These are phyloP conservation scores for Phrynocephalus guinanensis DNA, from an alignment of 2,797 vertebrate genomes.

Conservation along the genomic window DNA sequence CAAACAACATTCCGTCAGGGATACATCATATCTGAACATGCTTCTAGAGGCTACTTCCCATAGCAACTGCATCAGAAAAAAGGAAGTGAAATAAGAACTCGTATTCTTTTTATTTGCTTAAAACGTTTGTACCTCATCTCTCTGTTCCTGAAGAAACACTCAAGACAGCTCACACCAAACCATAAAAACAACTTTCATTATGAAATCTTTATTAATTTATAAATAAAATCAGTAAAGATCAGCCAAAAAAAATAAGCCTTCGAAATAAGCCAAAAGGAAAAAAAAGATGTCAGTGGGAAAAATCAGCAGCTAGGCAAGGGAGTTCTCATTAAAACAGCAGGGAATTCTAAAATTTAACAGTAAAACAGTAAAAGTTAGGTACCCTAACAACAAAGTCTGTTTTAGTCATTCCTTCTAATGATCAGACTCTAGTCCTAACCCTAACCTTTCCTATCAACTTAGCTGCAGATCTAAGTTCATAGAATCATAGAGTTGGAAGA, in stretches of 20 bases:
- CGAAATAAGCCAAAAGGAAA: too few species aligned
- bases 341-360: not conserved
- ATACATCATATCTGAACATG: not conserved
- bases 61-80: not conserved
- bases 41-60: not conserved
- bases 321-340: not conserved
- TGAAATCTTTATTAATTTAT: not conserved
- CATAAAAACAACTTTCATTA: not conserved
- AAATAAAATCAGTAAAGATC: not conserved
- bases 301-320: not conserved
- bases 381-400: too few species aligned
- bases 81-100: not conserved
- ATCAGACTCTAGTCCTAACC: too few species aligned
- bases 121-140: not conserved
- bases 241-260: too few species aligned
- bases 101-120: not conserved
- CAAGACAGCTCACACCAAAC: not conserved
- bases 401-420: too few species aligned
- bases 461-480: too few species aligned
- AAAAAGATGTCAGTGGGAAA: not conserved
- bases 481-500: too few species aligned
- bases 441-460: too few species aligned
- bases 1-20: not conserved
- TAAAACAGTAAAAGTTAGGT: too few species aligned
- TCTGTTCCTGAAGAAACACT: not conserved